Conservation (phyloP, 64 coral and sea anemone genomes). For the Platygyra sinensis region DNA sequence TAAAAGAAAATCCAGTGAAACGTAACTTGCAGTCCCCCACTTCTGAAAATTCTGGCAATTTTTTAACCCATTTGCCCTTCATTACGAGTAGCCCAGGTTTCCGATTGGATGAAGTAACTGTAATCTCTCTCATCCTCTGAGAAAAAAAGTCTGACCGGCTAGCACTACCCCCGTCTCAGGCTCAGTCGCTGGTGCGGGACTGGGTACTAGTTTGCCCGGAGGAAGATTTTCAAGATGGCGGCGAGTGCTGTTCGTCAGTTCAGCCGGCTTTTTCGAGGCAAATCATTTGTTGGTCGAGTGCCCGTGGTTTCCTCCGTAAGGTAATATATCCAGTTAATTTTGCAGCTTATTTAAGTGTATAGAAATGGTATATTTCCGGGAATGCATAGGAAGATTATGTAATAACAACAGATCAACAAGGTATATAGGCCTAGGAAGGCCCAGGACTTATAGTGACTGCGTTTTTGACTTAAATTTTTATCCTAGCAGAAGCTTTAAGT, state of each 20-base stretch:
- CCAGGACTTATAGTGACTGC: neutral
- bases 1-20: no score
- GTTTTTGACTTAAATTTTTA: neutral
- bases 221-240: slow-evolving; percentile 71
- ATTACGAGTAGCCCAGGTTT: no score
- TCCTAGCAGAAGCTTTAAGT: no score
- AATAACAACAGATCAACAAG: neutral
- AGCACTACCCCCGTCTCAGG: neutral
- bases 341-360: neutral
- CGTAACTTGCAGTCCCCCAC: no score
- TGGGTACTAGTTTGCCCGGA: slow-evolving; percentile 15
- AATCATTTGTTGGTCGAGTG: slow-evolving; percentile 37
- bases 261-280: slow-evolving; percentile 72
- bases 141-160: neutral
- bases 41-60: no score
- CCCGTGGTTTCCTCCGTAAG: slow-evolving; percentile 69
- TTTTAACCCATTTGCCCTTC: no score
- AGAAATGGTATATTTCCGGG: neutral
- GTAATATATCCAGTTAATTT: slow-evolving; percentile 28
- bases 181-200: neutral
- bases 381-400: neutral
- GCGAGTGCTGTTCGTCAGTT: slow-evolving; percentile 63
- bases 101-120: neutral
- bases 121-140: no score
- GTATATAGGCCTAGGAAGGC: no score